phyloP scores from a whole-genome alignment of 2,888 invertebrate genomes.

The Leptopilina drosophilae region DNA sequence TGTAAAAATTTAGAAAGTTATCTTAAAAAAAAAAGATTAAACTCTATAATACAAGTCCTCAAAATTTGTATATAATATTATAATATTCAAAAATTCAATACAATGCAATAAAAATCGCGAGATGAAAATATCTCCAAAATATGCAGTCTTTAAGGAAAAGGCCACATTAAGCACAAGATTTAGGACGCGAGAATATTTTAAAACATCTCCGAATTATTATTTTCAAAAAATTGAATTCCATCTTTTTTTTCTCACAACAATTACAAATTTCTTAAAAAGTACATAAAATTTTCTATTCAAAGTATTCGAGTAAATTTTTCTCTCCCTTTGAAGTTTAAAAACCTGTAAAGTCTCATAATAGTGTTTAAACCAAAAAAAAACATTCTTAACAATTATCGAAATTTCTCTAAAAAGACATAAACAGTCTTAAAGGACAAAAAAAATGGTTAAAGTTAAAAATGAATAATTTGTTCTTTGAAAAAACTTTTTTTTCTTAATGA shows the following conservation, averaged over 20 bases:
- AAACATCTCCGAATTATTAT: background rate
- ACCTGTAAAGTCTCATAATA: too few species aligned
- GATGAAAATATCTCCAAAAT: conserved; percentile 62
- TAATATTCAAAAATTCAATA: conserved; percentile 6
- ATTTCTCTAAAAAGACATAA: too few species aligned
- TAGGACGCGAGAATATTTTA: conserved; percentile 16
- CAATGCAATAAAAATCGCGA: conserved; percentile 25
- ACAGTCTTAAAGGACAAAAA: background rate
- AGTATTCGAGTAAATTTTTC: too few species aligned
- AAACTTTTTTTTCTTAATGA: background rate
- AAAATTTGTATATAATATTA: background rate
- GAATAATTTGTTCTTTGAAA: too few species aligned
- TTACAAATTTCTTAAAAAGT: background rate
- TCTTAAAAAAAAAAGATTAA: background rate
- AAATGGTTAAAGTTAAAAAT: too few species aligned
- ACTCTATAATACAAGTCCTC: conserved; percentile 22
- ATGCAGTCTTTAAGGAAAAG: conserved; percentile 72
- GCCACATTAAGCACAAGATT: conserved; percentile 66
- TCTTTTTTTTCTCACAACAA: background rate
- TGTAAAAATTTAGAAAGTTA: conserved; percentile 36
- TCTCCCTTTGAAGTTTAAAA: too few species aligned
- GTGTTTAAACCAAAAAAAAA: too few species aligned
- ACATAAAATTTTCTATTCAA: too few species aligned
- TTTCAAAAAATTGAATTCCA: background rate
- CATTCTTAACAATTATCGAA: too few species aligned